These are phyloP conservation scores for Cantharis lateralis DNA, from an alignment of 2,888 invertebrate species.

Conservation along the genomic window DNA sequence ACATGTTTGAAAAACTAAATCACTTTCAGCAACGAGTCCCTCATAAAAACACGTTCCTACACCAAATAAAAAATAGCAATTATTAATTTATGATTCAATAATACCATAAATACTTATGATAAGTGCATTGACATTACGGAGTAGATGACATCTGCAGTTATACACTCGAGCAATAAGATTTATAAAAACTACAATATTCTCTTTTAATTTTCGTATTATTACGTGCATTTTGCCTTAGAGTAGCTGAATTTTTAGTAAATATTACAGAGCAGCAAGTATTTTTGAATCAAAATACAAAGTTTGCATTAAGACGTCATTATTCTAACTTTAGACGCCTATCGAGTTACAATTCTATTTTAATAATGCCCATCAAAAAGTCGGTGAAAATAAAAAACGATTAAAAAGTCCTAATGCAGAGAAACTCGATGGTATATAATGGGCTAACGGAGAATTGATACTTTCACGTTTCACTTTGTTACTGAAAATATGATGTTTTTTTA, in stretches of 20 bases:
- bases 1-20: conserved; percentile 42
- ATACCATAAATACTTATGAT: conserved; percentile 25
- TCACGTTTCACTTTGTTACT: neutral
- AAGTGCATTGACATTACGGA: conserved; percentile 42
- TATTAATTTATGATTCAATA: conserved; percentile 31
- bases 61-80: conserved; percentile 27
- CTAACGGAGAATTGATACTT: neutral
- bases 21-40: conserved; percentile 27
- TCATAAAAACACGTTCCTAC: conserved; percentile 26
- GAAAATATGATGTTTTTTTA: neutral
- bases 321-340: conserved; percentile 1
- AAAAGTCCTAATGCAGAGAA: neutral
- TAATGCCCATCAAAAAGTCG: neutral
- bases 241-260: neutral
- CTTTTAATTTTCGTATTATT: neutral
- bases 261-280: neutral
- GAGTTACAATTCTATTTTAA: neutral
- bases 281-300: neutral
- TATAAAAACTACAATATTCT: neutral
- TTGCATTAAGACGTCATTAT: neutral
- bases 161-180: conserved; percentile 5
- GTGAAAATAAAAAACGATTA: neutral
- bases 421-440: neutral
- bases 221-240: neutral
- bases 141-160: conserved; percentile 40